Evolutionary conservation across 2,888 invertebrate genomes (phyloP), one percentile per base, ranked within the genome.

Genomic region (Cephonodes hylas): DNA sequence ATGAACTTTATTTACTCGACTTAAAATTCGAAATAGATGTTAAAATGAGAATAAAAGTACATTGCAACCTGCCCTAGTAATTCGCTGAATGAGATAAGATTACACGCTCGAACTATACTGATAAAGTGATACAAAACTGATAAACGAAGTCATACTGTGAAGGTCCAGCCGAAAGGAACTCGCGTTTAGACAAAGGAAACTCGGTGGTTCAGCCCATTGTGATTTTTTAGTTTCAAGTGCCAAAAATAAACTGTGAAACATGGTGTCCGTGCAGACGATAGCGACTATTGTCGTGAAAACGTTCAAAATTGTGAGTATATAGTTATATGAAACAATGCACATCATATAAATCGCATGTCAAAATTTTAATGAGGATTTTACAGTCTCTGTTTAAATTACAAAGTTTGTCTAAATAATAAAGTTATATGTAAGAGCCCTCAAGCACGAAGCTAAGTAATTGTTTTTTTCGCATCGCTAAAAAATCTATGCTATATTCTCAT

Each of bases 231-330:
- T 63, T 69, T 71, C 70, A 71, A 74, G 86, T 85, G 84, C 95
- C 91, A 91, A 59, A 67, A 66, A 65, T 68, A 71, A 13, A n/a
- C 69, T 73, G 86, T 85, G 84, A 95, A 91, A 91, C n/a, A 96
- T 96, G 96, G 96, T 96, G 83, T 96, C 96, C 68, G 93, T 96
- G 64, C 95, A 96, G 84, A 96, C 96, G 53, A 95, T 97, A 73
- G 97, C 95, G 68, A 95, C 96, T 63, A 95, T 97, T 65, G 95
- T 96, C 84, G 94, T 97, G 77, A 97, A 97, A 93, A 89, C 95
- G 64, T 91, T 97, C 63, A 97, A 97, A 93, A 88, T 97, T 94
- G 97, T 97, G 93, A 95, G 95, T 93, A 81, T 46, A 44, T 63
- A 45, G 45, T 18, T 48, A 22, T 67, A 64, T 38, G 13, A 4